phyloP scores from a whole-genome alignment of 2,113 vertebrate species.

The Ardeotis arabs region DNA sequence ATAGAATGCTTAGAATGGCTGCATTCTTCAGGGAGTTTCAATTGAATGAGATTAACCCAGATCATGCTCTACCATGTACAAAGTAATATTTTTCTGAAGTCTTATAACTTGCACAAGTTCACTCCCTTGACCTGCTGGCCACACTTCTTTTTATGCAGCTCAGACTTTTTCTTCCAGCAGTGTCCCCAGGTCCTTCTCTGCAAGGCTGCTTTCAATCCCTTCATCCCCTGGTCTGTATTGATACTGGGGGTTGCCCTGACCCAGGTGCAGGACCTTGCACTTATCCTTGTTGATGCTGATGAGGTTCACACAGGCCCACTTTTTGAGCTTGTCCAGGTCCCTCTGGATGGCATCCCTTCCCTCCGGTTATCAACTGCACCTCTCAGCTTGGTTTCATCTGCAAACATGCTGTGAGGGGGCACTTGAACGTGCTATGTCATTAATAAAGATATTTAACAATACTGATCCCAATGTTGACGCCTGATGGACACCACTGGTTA shows the following conservation, averaged over 20 bases:
- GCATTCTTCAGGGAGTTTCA: background rate
- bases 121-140: background rate
- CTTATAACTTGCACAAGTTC: background rate
- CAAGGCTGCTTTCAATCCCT: background rate
- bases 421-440: too few species aligned
- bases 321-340: background rate
- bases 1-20: too few species aligned
- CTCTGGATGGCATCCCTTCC: background rate
- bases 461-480: accelerated
- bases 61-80: background rate
- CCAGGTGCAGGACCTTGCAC: background rate
- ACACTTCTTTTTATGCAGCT: too few species aligned
- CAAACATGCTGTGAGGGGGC: too few species aligned
- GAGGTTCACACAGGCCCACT: background rate
- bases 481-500: background rate
- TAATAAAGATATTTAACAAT: too few species aligned
- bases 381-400: too few species aligned
- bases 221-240: background rate
- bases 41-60: background rate
- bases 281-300: background rate
- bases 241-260: background rate
- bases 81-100: background rate
- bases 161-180: background rate
- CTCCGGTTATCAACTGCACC: background rate
- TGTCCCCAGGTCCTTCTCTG: background rate